These are phyloP conservation scores for Cyphotilapia sp. DNA, from an alignment of 2,113 vertebrate species.

Conservation along the genomic window DNA sequence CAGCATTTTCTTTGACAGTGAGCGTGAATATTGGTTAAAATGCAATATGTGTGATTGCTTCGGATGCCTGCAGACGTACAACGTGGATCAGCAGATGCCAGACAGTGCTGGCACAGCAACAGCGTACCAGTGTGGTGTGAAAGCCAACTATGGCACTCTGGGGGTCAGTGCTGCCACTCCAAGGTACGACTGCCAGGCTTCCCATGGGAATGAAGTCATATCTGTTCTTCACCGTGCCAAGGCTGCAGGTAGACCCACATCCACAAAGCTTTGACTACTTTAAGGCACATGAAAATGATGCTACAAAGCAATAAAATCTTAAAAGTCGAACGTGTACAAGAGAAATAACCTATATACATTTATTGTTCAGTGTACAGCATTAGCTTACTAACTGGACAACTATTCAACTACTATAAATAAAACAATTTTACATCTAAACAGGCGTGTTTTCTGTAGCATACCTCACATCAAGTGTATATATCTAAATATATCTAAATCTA, in stretches of 20 bases:
- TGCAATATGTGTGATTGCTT: not conserved
- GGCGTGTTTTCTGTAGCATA: not conserved
- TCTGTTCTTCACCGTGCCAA: constrained; percentile 74
- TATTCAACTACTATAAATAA: not conserved
- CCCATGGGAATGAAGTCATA: constrained; percentile 65
- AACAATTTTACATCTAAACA: not conserved
- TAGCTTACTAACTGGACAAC: not conserved
- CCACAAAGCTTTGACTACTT: not conserved
- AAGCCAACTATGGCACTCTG: constrained; percentile 76
- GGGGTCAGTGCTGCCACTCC: constrained; percentile 65
- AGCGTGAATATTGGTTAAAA: not conserved
- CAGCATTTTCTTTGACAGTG: not conserved
- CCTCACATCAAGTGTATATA: not conserved
- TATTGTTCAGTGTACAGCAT: not conserved
- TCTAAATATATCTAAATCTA: not conserved
- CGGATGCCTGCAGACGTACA: constrained; percentile 65
- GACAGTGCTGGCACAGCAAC: constrained; percentile 79
- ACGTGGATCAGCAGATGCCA: constrained; percentile 77
- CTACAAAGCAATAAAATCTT: not conserved
- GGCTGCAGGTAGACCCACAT: constrained; percentile 55
- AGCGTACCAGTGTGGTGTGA: constrained; percentile 77
- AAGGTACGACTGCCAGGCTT: constrained; percentile 43
- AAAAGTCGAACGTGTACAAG: not conserved
- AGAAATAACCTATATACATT: not conserved
- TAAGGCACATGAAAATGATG: not conserved